Conservation (phyloP, 2,888 invertebrate species). For the Peribatodes rhomboidaria region DNA sequence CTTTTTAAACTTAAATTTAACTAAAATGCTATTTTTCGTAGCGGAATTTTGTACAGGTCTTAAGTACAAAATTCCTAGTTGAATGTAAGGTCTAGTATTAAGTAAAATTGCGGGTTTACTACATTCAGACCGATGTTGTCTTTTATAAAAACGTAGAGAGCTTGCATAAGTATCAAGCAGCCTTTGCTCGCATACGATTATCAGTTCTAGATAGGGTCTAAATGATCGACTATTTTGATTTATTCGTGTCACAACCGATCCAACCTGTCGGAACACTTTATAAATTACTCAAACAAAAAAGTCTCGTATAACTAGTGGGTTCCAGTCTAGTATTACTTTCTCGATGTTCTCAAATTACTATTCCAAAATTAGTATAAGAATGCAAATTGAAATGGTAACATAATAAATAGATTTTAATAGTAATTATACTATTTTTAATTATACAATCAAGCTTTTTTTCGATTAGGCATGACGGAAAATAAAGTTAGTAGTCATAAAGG, state of each 20-base stretch:
- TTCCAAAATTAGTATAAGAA: background rate
- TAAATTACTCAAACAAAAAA: constrained; percentile 15
- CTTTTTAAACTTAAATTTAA: no score
- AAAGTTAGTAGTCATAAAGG: no score
- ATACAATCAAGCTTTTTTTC: no score
- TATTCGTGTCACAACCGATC: constrained; percentile 65
- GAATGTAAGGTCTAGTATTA: no score
- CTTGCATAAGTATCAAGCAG: constrained; percentile 72
- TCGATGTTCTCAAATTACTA: background rate
- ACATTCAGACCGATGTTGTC: constrained; percentile 7
- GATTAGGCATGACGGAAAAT: no score
- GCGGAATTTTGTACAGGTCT: no score
- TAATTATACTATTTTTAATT: no score
- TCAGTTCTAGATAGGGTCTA: constrained; percentile 69
- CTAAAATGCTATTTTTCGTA: no score
- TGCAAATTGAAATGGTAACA: background rate
- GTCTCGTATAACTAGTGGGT: background rate
- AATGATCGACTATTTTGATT: constrained; percentile 71
- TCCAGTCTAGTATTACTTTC: background rate
- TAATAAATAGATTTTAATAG: no score
- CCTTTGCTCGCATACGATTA: constrained; percentile 69
- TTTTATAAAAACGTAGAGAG: constrained; percentile 1
- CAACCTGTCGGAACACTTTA: constrained; percentile 41
- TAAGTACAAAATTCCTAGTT: no score
- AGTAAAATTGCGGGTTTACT: background rate